Evolutionary conservation across 2,113 vertebrate genomes (phyloP), one percentile per base, ranked within the genome.

Genomic region (Kryptolebias marmoratus): DNA sequence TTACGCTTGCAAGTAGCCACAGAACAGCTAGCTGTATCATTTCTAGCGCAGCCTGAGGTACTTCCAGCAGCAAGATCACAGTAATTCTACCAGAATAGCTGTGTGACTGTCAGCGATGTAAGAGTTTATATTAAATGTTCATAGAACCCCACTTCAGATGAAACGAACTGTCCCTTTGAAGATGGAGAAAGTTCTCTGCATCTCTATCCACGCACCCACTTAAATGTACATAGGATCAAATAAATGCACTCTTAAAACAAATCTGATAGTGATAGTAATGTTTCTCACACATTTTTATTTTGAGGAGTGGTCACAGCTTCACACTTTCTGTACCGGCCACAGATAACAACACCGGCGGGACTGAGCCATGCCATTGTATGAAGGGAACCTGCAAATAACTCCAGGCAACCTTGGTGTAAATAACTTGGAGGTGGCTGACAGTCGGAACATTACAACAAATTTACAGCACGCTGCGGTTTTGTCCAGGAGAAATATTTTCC

Each of bases 351-450:
- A 81, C 66, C 73, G 72, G 67, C 36, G 58, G 64, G 78, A 68
- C 68, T 27, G 54, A 18, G 59, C 66, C 53, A 57, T 30, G 44
- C 59, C 42, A 44, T 63, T 47, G 58, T 39, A 31, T 22, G 27
- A 71, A 61, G 16, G 66, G 65, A 81, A 71, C 70, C 27, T 27
- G 67, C 68, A 63, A 85, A 82, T 68, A 81, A 83, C 66, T 52
- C 36, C 30, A 11, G 11, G 27, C n/a, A 68, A 62, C 61, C 27
- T 68, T 39, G 27, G 63, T 78, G 49, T 47, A 54, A 69, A 49
- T 44, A 58, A 50, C 61, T 63, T 59, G 44, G 15, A 49, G 54
- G 27, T 47, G 39, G 45, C 58, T 64, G 48, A 75, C 31, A 72
- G 52, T 2, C 32, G 65, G 50, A 77, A 57, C 30, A 64, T n/a